These are phyloP conservation scores for Pseudonaja textilis DNA, from an alignment of 2,113 vertebrate genomes.

Conservation along the genomic window DNA sequence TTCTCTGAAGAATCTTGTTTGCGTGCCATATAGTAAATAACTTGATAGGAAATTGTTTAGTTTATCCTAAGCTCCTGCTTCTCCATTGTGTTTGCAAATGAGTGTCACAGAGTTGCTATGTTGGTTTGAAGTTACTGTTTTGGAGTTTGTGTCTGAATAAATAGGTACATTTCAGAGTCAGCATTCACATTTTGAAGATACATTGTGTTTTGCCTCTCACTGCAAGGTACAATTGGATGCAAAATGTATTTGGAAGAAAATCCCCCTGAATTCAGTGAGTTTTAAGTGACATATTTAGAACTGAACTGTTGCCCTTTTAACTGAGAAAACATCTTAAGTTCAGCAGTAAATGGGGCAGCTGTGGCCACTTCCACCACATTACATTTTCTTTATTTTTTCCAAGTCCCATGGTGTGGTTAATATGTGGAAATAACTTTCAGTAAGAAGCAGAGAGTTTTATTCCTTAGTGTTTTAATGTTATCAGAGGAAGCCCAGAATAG, in stretches of 20 bases:
- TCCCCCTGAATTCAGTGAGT: background rate
- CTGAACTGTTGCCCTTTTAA: background rate
- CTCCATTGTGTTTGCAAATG: conserved; percentile 47
- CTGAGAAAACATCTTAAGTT: background rate
- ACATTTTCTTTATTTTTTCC: background rate
- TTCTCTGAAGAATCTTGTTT: conserved; percentile 25
- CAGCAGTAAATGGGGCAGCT: background rate
- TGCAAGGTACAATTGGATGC: background rate
- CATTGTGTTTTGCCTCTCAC: background rate
- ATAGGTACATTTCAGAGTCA: conserved; percentile 6
- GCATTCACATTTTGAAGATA: background rate
- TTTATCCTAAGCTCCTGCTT: conserved; percentile 58
- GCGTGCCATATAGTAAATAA: conserved; percentile 45
- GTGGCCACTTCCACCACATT: background rate
- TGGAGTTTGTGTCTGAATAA: conserved; percentile 56
- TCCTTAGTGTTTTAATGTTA: background rate
- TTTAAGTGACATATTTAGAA: background rate
- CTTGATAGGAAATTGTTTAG: conserved; percentile 60
- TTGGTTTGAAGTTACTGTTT: conserved; percentile 23
- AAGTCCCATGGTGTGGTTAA: background rate
- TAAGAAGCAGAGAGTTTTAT: background rate
- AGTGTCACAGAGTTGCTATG: conserved; percentile 43
- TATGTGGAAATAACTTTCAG: background rate
- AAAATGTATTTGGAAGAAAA: background rate
- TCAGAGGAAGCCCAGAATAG: background rate